Base-by-base conservation (phyloP, 1,140 invertebrate species). In the Elysia chlorotica region DNA sequence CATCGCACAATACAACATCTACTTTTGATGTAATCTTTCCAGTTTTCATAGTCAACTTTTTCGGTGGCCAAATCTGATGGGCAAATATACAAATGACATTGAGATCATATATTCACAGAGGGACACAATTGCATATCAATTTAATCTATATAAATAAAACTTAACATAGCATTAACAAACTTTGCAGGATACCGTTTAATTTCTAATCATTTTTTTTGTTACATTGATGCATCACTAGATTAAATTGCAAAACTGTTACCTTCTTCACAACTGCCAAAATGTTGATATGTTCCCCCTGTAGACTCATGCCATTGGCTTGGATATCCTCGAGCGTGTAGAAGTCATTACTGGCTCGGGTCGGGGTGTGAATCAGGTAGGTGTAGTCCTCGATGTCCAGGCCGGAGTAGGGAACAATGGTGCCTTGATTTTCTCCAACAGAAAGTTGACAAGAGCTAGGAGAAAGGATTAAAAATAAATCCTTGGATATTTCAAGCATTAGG, bases 291-390 rank as follows among this genome's bases (percentile, higher is more conserved):
- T 85, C 82, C 21, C 81, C 82, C 76, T 81, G 76, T 17, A 86
- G 74, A 21, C 35, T 67, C 61, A 81, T 81, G 10, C 83, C 85
- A 80, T 85, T 85, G 33, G 79, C 79, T 33, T 79, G 65, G 28
- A 86, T 78, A 72, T 86, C 85, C 53, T 82, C 82, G 19, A 86
- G 74, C 6, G 82, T 85, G 71, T 85, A 85, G 67, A 79, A 85
- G 63, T 86, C 84, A 79, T 81, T 84, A 63, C 68, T 79, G 10
- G 82, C 71, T 72, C 82, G 83, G 30, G 77, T 81, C 36, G 85
- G 85, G 0, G 83, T 54, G 56, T 81, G 75, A 36, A 78, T 62
- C 3, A 83, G 71, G 31, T 35, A 53, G n/a, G 41, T 62, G 69
- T 78, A 85, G 3, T 66, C 62, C 2, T 72, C 75, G 25, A 74